Evolutionary conservation across 2,113 vertebrate species (phyloP).

Genomic region (Alouatta palliata): DNA sequence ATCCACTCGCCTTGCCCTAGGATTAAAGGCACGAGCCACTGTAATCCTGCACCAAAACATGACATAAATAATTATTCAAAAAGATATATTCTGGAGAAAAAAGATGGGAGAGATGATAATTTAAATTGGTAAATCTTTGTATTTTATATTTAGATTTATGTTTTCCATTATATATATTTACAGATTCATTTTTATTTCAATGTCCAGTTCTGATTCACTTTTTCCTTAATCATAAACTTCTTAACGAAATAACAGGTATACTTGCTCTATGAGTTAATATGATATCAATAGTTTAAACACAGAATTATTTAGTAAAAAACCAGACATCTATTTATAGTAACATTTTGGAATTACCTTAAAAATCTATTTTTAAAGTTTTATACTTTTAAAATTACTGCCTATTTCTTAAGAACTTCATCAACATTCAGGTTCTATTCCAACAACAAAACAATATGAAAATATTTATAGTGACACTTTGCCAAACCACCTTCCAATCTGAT

Average conservation of each 20-base stretch:
- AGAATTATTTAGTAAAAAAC: neutral
- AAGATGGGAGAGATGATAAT: neutral
- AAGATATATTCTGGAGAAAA: neutral
- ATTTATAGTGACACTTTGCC: neutral
- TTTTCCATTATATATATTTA: neutral
- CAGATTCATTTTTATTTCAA: neutral
- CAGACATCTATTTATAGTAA: neutral
- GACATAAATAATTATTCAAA: neutral
- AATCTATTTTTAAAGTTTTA: neutral
- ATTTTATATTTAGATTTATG: neutral
- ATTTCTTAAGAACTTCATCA: neutral
- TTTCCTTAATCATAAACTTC: neutral
- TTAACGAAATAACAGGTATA: neutral
- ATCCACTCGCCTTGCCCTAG: too few species aligned
- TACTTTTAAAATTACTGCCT: conserved; percentile 4
- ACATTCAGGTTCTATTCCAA: neutral
- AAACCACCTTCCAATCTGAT: neutral
- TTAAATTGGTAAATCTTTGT: neutral
- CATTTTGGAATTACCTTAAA: conserved; percentile 6
- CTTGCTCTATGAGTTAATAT: neutral
- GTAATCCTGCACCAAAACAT: neutral
- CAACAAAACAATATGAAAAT: neutral
- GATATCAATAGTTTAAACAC: neutral
- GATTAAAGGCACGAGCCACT: too few species aligned
- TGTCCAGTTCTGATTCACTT: neutral